A percentile compares a stretch with the other conserved stretches of the same genome.
Conservation (phyloP, 2,113 vertebrate species). For the Passer montanus region DNA sequence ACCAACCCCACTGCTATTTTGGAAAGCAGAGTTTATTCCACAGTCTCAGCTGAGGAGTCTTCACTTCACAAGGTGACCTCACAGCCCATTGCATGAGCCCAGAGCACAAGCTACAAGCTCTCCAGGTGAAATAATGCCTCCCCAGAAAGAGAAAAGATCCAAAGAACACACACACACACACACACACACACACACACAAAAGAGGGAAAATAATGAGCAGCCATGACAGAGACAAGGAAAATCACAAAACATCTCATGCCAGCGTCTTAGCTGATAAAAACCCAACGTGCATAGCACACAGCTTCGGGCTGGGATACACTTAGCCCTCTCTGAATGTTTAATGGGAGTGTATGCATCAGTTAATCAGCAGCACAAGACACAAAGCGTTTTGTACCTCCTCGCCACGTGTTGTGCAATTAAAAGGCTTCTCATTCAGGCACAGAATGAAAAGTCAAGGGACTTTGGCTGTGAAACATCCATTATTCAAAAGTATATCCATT, state of each 20-base stretch:
- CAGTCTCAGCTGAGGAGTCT: background rate
- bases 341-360: slow-evolving; percentile 10
- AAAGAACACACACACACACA: background rate
- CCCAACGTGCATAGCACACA: background rate
- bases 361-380: slow-evolving; percentile 38
- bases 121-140: background rate
- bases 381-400: slow-evolving; percentile 47
- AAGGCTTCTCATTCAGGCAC: slow-evolving; percentile 52
- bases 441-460: slow-evolving; percentile 53
- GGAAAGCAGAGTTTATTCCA: background rate
- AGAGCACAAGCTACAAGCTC: background rate
- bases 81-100: background rate
- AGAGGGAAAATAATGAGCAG: background rate
- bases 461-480: slow-evolving; percentile 46
- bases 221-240: background rate
- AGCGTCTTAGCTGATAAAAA: slow-evolving; percentile 19
- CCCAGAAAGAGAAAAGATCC: background rate
- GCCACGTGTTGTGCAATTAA: slow-evolving; percentile 51
- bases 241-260: background rate
- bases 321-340: slow-evolving; percentile 50
- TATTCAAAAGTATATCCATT: slow-evolving; percentile 68
- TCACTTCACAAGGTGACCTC: background rate
- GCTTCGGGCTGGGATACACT: background rate
- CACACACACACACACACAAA: background rate
- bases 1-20: background rate